Percentiles rank a stretch among this genome's conserved stretches.
Conservation (phyloP, 2,888 invertebrate genomes). For the Eristalinus sepulchralis region DNA sequence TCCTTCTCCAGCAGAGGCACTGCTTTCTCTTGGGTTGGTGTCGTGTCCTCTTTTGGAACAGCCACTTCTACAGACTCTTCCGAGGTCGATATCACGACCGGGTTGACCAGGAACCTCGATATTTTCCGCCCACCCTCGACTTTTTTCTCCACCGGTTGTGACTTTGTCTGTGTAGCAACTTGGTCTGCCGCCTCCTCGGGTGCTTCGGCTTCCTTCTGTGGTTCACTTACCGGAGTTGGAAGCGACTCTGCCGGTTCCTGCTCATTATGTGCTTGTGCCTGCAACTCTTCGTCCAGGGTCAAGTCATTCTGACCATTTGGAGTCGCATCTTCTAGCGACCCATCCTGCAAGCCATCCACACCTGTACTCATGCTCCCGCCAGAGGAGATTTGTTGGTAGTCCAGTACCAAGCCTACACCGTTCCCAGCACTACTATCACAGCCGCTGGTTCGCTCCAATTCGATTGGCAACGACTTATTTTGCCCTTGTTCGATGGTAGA, state of each 20-base stretch:
- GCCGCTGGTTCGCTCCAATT: constrained; percentile 21
- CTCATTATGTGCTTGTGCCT: neutral
- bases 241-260: constrained; percentile 6
- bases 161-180: constrained; percentile 25
- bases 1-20: neutral
- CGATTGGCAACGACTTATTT: constrained; percentile 48
- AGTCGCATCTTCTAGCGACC: constrained; percentile 48
- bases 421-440: constrained; percentile 11
- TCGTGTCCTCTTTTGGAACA: constrained; percentile 66
- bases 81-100: constrained; percentile 82
- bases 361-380: constrained; percentile 58
- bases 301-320: constrained; percentile 59
- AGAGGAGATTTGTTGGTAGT: constrained; percentile 51
- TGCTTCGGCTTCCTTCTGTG: constrained; percentile 13
- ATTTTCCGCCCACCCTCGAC: constrained; percentile 86
- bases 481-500: constrained; percentile 71
- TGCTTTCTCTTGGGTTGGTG: neutral
- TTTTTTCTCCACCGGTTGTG: constrained; percentile 75
- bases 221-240: neutral
- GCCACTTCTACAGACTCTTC: constrained; percentile 78
- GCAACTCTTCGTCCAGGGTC: constrained; percentile 50
- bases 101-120: constrained; percentile 91
- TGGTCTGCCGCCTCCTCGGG: neutral
- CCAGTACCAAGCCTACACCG: constrained; percentile 5
- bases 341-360: constrained; percentile 49